Evolutionary conservation across 2,888 invertebrate genomes (phyloP), one percentile per base, ranked within the genome.

Genomic region (Neoascia interrupta): DNA sequence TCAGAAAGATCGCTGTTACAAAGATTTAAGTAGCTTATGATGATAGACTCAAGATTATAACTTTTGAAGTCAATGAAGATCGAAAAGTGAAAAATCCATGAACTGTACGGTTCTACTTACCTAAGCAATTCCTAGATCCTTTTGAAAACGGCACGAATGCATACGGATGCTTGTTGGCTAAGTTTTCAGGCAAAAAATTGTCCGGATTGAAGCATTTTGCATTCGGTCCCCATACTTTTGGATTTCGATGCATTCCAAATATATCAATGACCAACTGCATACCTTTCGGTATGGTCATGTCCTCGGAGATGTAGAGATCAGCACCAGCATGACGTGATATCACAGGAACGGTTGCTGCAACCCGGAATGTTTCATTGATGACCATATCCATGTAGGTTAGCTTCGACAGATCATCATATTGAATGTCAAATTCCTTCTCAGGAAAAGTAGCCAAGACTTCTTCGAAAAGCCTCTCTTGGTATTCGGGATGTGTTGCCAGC

Each of bases 101-200:
- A n/a, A n/a, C n/a, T n/a, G n/a, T n/a, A n/a, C n/a, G n/a, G n/a
- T 15, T 13, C 10, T 10, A 28, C 56, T 69, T 69, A 84, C 84
- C 84, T 39, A 85, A 82, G 19, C 85, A 85, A 69, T 83, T 84
- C 1, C 85, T 75, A 0, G 68, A 21, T 10, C 85, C 85, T 15
- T 83, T 84, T 2, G 84, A 83, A 64, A 85, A 85, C 6, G 85
- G 85, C 31, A 85, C 81, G 56, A 69, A 85, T 0, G 84, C 81
- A 54, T 82, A 83, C 0, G 84, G 73, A 74, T 85, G 84, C 47
- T 70, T 83, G 1, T 36, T 43, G 5, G 34, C 37, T 2, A 83
- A 26, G 34, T 83, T 83, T 26, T 79, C 81, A 0, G 83, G 83
- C 8, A 84, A 41, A 61, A 83, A 84, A 28, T 83, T 79, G 18